Evolutionary conservation across 2,113 vertebrate genomes (phyloP).

Genomic region (Ascaphus truei): DNA sequence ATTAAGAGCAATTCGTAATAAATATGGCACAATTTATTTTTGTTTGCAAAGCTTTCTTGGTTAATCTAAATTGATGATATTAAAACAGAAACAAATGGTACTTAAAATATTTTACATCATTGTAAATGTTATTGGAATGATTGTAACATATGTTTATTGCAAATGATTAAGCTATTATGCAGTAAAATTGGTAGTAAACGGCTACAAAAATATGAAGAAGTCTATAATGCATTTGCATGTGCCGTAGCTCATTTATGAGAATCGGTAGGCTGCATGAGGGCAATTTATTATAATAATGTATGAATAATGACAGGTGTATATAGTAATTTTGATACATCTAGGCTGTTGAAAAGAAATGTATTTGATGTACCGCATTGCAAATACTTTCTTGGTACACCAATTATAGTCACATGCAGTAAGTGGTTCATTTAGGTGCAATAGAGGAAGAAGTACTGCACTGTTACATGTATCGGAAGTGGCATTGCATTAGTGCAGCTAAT

Average conservation of each 20-base stretch:
- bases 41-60: too few relatives aligned
- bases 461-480: slow-evolving; percentile 30
- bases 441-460: slow-evolving; percentile 11
- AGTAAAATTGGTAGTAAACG: neutral
- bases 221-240: neutral
- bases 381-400: slow-evolving; percentile 17
- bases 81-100: neutral
- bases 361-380: slow-evolving; percentile 8
- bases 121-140: neutral
- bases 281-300: neutral
- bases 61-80: neutral
- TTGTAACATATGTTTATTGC: neutral
- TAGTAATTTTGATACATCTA: slow-evolving; percentile 10
- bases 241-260: neutral
- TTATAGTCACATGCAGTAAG: slow-evolving; percentile 28
- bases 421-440: slow-evolving; percentile 22
- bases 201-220: neutral
- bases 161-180: neutral
- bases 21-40: too few relatives aligned
- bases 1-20: too few relatives aligned
- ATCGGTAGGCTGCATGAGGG: neutral
- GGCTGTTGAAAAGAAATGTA: neutral
- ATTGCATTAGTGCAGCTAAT: slow-evolving; percentile 24
- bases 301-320: slow-evolving; percentile 14
- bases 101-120: neutral